These are phyloP conservation scores for Sycophila texana DNA, from an alignment of 2,888 invertebrate species.

Conservation along the genomic window DNA sequence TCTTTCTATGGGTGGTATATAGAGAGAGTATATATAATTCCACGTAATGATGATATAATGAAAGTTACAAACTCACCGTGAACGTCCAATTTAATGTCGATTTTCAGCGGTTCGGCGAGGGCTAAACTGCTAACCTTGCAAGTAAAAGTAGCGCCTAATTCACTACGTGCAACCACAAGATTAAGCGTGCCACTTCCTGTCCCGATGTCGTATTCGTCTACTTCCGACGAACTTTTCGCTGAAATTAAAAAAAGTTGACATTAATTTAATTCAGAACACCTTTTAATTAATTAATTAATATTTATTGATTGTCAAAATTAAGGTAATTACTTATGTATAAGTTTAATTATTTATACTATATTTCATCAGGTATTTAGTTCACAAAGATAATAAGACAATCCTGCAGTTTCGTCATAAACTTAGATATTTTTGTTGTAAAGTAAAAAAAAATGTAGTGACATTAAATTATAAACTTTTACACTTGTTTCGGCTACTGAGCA, in stretches of 20 bases:
- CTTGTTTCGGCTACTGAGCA: too few species aligned
- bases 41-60: neutral
- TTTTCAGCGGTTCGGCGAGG: constrained; percentile 79
- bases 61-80: constrained; percentile 80
- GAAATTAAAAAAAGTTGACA: constrained; percentile 54
- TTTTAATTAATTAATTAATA: too few species aligned
- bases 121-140: constrained; percentile 86
- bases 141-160: constrained; percentile 83
- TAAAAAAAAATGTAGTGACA: too few species aligned
- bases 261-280: neutral
- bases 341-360: too few species aligned
- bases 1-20: too few species aligned
- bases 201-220: constrained; percentile 79
- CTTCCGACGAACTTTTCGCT: constrained; percentile 78
- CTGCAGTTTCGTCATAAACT: too few species aligned
- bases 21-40: neutral
- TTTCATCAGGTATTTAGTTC: too few species aligned
- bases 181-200: constrained; percentile 81
- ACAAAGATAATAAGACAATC: too few species aligned
- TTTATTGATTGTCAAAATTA: too few species aligned
- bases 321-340: too few species aligned
- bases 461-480: too few species aligned
- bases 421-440: too few species aligned
- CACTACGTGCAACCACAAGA: constrained; percentile 83
- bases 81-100: constrained; percentile 82